Evolutionary conservation across 2,113 vertebrate species (phyloP).

Genomic region (Puffinus mauretanicus): DNA sequence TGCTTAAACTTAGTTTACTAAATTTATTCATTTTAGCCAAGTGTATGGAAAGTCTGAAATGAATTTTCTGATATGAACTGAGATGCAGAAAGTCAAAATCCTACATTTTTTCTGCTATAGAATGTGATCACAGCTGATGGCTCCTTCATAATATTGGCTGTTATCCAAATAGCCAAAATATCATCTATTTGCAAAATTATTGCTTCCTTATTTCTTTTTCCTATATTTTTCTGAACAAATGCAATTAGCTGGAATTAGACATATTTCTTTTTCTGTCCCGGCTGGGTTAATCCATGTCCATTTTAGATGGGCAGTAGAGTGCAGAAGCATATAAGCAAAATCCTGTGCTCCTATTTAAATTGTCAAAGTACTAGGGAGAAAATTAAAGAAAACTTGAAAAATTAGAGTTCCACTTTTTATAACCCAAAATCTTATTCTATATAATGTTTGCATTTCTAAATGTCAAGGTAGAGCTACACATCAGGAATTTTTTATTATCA

Average conservation of each 20-base stretch:
- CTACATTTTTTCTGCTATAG: neutral
- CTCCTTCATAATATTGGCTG: neutral
- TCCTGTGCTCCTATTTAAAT: neutral
- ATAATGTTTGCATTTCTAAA: neutral
- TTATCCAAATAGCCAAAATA: neutral
- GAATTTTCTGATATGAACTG: neutral
- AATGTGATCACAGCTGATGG: neutral
- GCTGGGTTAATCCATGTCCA: neutral
- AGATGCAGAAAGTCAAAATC: neutral
- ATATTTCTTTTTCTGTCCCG: neutral
- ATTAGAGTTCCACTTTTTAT: neutral
- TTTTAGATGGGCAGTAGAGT: neutral
- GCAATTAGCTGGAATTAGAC: neutral
- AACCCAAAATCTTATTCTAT: neutral
- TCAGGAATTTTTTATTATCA: neutral
- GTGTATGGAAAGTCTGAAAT: neutral
- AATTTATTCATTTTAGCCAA: neutral
- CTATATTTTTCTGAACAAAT: neutral
- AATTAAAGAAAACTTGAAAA: neutral
- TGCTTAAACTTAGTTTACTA: neutral
- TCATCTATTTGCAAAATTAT: neutral
- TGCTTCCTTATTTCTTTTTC: neutral
- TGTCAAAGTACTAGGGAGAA: neutral
- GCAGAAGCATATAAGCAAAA: neutral
- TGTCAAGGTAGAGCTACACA: neutral